Base-by-base conservation (phyloP, 2,113 vertebrate species). In the Pachypanchax playfairii region DNA sequence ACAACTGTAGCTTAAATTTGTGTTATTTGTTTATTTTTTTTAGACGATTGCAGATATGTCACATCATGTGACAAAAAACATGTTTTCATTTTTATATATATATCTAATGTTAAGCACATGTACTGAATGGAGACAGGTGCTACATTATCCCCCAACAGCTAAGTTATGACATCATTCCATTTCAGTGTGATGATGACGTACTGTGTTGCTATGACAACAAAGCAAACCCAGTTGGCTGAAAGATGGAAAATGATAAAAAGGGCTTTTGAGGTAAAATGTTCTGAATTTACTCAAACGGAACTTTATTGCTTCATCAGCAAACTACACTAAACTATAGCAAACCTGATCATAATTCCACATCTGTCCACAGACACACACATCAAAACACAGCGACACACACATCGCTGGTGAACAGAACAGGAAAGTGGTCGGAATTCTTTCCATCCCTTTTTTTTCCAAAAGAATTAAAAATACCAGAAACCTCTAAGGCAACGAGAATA, bases 401-500 rank as follows among this genome's bases (percentile, higher is more conserved):
- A 74, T 35, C 46, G 15, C 75, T 64, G 42, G 20, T 64, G 69
- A 65, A 28, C 44, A 66, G 28, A 17, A 43, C 72, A 83, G 74
- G 75, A 82, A 85, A 69, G 51, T 66, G 38, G 49, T 48, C n/a
- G 29, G 20, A 43, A 35, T 47, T 70, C 44, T 80, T 87, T 83
- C 75, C 72, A 65, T 58, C 65, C 21, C 5, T 60, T 54, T 69
- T 70, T 67, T 52, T 36, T 69, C 48, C 11, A 12, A 29, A 29
- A 56, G 47, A 84, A 72, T 43, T 64, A 48, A 68, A 79, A 73
- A 82, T 76, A 78, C 65, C 60, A 47, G 69, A 85, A 73, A 22
- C 75, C 74, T 29, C 68, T 41, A 41, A 28, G 64, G 35, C 57
- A 60, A 54, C 80, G 41, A 59, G 41, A 74, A 81, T 73, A 71